These are phyloP conservation scores for Gymnoscopelus microlampas DNA, from an alignment of 2,797 vertebrate genomes.

Conservation along the genomic window DNA sequence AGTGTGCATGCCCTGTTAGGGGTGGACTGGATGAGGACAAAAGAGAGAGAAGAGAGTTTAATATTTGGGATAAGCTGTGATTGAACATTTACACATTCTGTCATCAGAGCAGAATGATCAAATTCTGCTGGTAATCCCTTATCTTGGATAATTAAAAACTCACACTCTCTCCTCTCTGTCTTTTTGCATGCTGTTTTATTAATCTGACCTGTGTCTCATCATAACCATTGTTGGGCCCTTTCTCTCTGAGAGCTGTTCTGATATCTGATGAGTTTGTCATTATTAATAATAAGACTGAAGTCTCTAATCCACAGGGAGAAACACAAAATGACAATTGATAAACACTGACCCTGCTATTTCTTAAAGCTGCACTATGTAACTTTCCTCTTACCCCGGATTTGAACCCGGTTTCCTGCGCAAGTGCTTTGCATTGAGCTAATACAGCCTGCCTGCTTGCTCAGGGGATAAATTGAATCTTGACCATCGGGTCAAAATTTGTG, in stretches of 20 bases:
- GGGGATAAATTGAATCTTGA: too few species aligned
- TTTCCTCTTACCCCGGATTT: too few species aligned
- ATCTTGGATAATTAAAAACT: conserved; percentile 77
- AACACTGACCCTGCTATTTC: too few species aligned
- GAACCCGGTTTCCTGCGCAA: too few species aligned
- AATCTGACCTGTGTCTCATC: conserved; percentile 78
- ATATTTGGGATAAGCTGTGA: conserved; percentile 77
- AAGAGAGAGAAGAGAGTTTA: conserved; percentile 66
- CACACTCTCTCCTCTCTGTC: conserved; percentile 48
- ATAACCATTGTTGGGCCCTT: conserved; percentile 74
- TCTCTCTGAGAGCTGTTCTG: conserved; percentile 70
- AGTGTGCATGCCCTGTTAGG: conserved; percentile 4
- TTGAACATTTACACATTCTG: conserved; percentile 81
- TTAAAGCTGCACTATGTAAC: too few species aligned
- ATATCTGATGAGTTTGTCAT: conserved; percentile 85
- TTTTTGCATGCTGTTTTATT: conserved; percentile 35
- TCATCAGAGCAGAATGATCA: conserved; percentile 77
- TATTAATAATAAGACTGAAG: conserved; percentile 76
- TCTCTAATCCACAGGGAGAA: conserved; percentile 73
- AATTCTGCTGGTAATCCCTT: conserved; percentile 79
- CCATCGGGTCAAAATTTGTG: too few species aligned
- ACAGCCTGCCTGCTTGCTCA: too few species aligned
- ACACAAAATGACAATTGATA: conserved; percentile 79
- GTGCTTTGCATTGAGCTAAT: too few species aligned
- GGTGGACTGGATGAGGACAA: conserved; percentile 54